phyloP scores from a whole-genome alignment of 2,113 vertebrate species.

The Dermatemys mawii region DNA sequence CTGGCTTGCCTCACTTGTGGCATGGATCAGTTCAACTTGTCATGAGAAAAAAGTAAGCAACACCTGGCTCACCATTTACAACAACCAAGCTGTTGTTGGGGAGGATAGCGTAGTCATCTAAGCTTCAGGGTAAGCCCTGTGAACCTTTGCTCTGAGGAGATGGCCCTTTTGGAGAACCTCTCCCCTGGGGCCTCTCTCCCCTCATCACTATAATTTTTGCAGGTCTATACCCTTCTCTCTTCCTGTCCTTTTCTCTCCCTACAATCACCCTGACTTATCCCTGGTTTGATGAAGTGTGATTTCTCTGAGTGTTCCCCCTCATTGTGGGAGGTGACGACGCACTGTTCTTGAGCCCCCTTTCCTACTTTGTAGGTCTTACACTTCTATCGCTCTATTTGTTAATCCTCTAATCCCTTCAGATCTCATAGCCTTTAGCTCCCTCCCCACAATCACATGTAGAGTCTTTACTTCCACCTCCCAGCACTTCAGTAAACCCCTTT shows the following conservation, averaged over 20 bases:
- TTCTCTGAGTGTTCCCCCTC: background rate
- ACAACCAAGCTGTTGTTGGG: background rate
- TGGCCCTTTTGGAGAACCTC: background rate
- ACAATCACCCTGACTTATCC: background rate
- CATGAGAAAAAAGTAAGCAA: background rate
- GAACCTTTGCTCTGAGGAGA: no score
- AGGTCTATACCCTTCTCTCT: background rate
- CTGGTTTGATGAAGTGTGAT: background rate
- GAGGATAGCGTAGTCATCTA: no score
- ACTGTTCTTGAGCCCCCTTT: background rate
- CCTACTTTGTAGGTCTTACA: background rate
- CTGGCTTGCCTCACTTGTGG: background rate
- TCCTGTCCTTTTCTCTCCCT: background rate
- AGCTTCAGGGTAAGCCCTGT: no score
- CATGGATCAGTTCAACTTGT: background rate
- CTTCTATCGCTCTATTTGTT: background rate
- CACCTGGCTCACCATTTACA: background rate
- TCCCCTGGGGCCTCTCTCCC: background rate
- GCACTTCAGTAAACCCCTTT: background rate
- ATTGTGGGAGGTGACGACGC: background rate
- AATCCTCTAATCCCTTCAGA: background rate
- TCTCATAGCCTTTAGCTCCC: background rate
- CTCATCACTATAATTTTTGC: background rate
- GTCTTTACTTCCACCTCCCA: background rate
- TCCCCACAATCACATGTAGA: background rate